These are phyloP conservation scores for Phalacrocorax carbo DNA, from an alignment of 2,113 vertebrate species.

Conservation along the genomic window DNA sequence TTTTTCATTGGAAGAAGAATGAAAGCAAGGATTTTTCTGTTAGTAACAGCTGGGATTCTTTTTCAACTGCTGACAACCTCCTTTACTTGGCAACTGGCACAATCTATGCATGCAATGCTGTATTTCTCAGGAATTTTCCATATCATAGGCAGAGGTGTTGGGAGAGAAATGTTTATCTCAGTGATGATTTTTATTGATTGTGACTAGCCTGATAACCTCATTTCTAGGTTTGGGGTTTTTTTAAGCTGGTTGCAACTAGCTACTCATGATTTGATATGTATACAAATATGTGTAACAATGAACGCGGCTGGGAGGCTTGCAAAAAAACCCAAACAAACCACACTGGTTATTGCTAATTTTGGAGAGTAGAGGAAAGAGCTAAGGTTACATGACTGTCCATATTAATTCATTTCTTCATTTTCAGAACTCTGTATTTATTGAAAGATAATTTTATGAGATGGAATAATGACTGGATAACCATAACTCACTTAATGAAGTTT, in stretches of 20 bases:
- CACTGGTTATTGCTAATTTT: neutral
- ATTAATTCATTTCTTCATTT: neutral
- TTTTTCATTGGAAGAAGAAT: neutral
- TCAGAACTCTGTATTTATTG: neutral
- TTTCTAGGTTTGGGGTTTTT: neutral
- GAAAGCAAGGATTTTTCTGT: neutral
- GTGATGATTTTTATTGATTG: neutral
- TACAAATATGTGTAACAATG: neutral
- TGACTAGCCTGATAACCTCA: neutral
- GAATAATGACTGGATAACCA: neutral
- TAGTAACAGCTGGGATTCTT: neutral
- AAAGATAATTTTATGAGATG: neutral
- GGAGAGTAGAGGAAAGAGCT: neutral
- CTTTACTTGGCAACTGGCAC: neutral
- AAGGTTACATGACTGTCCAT: neutral
- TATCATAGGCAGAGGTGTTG: neutral
- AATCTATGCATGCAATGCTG: neutral
- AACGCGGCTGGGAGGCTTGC: neutral
- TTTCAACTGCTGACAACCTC: neutral
- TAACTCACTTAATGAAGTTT: neutral
- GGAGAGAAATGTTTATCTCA: neutral
- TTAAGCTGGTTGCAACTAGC: neutral
- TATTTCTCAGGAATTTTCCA: neutral
- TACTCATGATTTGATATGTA: neutral
- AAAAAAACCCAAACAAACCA: neutral